Conservation (phyloP, 1,140 invertebrate species). For the Chrysoperla carnea region DNA sequence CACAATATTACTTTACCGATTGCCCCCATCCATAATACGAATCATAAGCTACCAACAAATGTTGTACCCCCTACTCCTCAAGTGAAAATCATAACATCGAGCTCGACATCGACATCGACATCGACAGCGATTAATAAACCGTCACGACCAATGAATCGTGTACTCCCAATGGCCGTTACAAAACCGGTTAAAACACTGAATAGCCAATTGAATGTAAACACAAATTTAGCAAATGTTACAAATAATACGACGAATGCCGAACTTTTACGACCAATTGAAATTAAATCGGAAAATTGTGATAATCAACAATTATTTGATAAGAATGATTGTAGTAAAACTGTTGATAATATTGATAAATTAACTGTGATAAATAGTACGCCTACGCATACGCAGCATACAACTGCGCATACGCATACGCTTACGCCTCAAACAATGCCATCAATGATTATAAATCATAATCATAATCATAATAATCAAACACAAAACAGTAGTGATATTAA, state of each 20-base stretch:
- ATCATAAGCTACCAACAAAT: slow-evolving; percentile 42
- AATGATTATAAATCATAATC: too few species aligned
- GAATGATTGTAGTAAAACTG: slow-evolving; percentile 24
- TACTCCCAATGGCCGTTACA: slow-evolving; percentile 38
- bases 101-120: too few species aligned
- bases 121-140: slow-evolving; percentile 21
- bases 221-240: slow-evolving; percentile 7
- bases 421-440: too few species aligned
- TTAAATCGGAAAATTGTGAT: slow-evolving; percentile 13
- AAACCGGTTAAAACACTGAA: slow-evolving; percentile 14
- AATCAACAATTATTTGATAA: slow-evolving; percentile 7
- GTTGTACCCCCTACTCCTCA: slow-evolving; percentile 41
- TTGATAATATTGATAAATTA: background rate
- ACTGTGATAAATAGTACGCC: too few species aligned
- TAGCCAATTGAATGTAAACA: slow-evolving; percentile 8
- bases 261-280: too few species aligned
- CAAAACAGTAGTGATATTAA: too few species aligned
- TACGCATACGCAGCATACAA: too few species aligned
- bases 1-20: slow-evolving; percentile 37
- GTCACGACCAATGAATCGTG: slow-evolving; percentile 50
- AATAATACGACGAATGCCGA: background rate
- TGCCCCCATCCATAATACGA: slow-evolving; percentile 25
- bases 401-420: too few species aligned
- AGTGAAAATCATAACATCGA: slow-evolving; percentile 18
- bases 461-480: too few species aligned